Percentiles rank a stretch among this genome's conserved stretches.
These are phyloP conservation scores for Delichon dasypus DNA, from an alignment of 2,797 vertebrate genomes.

Conservation along the genomic window DNA sequence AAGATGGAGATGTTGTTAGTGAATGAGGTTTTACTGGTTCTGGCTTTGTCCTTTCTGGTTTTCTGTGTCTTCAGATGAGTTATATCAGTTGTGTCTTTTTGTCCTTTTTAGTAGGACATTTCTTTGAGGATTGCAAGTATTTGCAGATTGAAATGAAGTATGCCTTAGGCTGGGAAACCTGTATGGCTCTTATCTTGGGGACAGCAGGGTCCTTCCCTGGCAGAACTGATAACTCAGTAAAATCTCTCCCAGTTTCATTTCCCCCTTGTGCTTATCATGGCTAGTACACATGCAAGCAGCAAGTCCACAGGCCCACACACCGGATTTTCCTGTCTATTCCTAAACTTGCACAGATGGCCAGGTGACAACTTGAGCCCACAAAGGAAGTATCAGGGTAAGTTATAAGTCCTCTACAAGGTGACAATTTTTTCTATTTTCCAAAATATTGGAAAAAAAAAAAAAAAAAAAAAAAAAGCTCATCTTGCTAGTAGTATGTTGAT, in stretches of 20 bases:
- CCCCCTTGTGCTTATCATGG: not conserved
- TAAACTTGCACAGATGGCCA: not conserved
- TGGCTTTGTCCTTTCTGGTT: not conserved
- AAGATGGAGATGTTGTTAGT: not conserved
- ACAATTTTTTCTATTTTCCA: not conserved
- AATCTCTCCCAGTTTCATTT: not conserved
- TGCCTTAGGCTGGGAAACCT: not conserved
- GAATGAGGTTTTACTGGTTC: not conserved
- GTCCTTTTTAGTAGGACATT: not conserved
- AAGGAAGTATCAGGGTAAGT: not conserved
- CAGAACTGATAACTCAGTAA: not conserved
- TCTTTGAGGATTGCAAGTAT: not conserved
- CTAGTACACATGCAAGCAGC: not conserved
- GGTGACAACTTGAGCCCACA: not conserved
- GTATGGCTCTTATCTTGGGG: not conserved
- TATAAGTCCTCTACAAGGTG: not conserved
- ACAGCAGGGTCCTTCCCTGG: not conserved
- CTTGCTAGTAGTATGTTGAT: not conserved
- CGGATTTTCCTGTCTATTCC: not conserved
- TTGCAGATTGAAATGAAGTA: not conserved
- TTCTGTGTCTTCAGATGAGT: not conserved
- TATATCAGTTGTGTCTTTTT: not conserved
- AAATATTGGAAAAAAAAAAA: not conserved
- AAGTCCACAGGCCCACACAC: not conserved
- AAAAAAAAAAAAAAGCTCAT: not conserved